Evolutionary conservation across 2,113 vertebrate genomes (phyloP).

Genomic region (Neodon shergylaensis): DNA sequence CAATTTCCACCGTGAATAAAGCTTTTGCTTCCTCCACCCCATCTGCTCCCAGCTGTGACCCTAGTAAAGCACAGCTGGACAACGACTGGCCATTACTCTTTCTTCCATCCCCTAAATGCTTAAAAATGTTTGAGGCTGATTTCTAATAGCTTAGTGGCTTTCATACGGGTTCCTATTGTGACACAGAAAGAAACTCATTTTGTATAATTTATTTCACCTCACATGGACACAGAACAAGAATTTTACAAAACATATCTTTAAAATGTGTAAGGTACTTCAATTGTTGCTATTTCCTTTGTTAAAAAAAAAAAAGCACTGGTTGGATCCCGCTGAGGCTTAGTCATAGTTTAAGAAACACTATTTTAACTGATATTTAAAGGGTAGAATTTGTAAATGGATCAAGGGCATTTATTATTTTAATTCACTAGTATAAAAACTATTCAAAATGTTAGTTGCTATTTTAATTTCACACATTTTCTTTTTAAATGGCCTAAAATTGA

Average conservation of each 20-base stretch:
- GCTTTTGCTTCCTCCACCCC: neutral
- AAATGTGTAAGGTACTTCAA: neutral
- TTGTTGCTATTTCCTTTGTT: constrained; percentile 16
- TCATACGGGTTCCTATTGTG: neutral
- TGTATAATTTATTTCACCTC: neutral
- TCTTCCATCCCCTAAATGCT: constrained; percentile 8
- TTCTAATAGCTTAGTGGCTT: constrained; percentile 12
- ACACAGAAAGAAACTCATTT: constrained; percentile 23
- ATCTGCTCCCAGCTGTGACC: neutral
- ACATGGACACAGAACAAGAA: constrained; percentile 11
- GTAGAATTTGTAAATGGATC: constrained; percentile 25
- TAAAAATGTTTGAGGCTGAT: neutral
- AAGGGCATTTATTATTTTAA: constrained; percentile 63
- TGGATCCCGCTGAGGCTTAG: neutral
- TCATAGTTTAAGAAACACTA: constrained; percentile 34
- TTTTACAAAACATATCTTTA: constrained; percentile 29
- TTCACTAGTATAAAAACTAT: constrained; percentile 25
- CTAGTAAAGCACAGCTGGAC: neutral
- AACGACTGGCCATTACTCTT: neutral
- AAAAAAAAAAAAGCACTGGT: neutral
- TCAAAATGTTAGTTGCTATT: constrained; percentile 58
- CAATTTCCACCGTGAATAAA: neutral
- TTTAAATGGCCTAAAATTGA: constrained; percentile 18
- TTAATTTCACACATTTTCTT: constrained; percentile 39
- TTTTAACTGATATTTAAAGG: constrained; percentile 51